Evolutionary conservation across 2,113 vertebrate genomes (phyloP), one percentile per base, ranked within the genome.

Genomic region (Odontesthes bonariensis): DNA sequence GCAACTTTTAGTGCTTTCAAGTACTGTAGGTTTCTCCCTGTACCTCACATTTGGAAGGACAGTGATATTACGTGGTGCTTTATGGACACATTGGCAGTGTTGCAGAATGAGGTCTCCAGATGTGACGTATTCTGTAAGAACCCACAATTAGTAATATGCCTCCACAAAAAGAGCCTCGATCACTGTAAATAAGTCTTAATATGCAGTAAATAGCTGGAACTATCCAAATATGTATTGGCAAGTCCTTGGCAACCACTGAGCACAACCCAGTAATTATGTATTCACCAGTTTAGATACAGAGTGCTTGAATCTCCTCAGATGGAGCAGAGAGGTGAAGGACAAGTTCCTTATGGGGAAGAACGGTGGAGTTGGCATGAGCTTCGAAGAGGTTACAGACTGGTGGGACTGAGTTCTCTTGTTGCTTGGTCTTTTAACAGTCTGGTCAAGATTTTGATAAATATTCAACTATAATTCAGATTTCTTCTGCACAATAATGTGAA

Each of bases 241-340:
- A 85, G 88, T 90, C 75, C 86, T 91, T 93, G 91, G 91, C 93
- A 91, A 89, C 83, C 85, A 72, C 56, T 75, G 83, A 92, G 86
- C 86, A 90, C 84, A 84, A 86, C 69, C 84, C 66, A 81, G 63
- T 63, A 75, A 58, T 84, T 81, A 81, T 79, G 80, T 71, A 82
- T 82, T 79, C 72, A 88, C 75, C 56, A 71, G 80, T 84, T 66
- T 81, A 62, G 71, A 83, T 51, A 79, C 17, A 31, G 69, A 57
- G 59, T 33, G 64, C 38, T 59, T 12, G 32, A 73, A 79, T 51
- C 59, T 56, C 56, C 69, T 79, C 42, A 32, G 64, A 67, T 60
- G 31, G 75, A 82, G 71, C 49, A 56, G 56, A 78, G 67, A 67
- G 75, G 70, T 69, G 42, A 57, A 6, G 52, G 47, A 61, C 12